Base-by-base conservation (phyloP, 2,797 vertebrate genomes). In the Pseudopleuronectes americanus region DNA sequence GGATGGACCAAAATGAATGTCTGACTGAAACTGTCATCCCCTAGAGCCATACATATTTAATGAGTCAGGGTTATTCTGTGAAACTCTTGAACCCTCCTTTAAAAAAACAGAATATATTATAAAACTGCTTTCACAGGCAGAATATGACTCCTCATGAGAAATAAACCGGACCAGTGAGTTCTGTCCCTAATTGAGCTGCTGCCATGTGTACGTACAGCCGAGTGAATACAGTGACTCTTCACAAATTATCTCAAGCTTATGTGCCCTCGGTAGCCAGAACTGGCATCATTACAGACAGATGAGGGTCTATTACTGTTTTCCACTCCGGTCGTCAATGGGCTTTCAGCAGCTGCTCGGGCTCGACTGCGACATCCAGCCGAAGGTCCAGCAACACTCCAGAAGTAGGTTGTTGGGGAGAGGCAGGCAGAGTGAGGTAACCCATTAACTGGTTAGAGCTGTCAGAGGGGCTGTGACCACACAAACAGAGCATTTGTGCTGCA, bases 401-500 rank as follows among this genome's bases (percentile, higher is more conserved):
- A 75, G 68, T 45, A 63, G 67, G 68, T 28, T 43, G 57, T 43
- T 49, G 47, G 61, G 63, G 47, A 56, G 76, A 52, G 79, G 74
- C 73, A 80, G 74, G 71, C 76, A 84, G 84, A 81, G 84, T 85
- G 85, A 87, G 81, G 71, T 83, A 86, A 87, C 77, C 85, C 84
- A 91, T 92, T 90, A 91, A 79, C 84, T 81, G 85, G 84, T 90
- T 85, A 84, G 85, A 77, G 82, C 83, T 87, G 87, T 86, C 87
- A 83, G 83, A 87, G 89, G 77, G 91, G 85, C 89, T 80, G 89
- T 85, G 91, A 85, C 88, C 89, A 49, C 90, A 93, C 89, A 90
- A 87, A 92, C 92, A 90, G 86, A 86, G 83, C 84, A 54, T 89
- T 90, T 93, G 91, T 93, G 90, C 88, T 91, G 85, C 89, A 93